Evolutionary conservation across 2,113 vertebrate species (phyloP).

Genomic region (Montifringilla adamsi): DNA sequence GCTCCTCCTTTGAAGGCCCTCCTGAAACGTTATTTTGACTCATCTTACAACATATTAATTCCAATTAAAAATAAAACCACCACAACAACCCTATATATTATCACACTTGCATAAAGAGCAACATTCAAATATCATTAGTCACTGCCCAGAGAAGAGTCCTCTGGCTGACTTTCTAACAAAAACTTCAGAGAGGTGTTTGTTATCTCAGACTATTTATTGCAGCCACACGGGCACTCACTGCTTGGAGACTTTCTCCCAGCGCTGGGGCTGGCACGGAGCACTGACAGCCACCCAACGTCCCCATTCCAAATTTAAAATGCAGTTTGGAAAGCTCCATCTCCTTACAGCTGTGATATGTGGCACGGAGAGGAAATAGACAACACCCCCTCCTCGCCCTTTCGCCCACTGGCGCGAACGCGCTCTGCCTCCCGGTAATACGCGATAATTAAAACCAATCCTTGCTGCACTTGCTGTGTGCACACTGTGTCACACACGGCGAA

Average conservation of each 20-base stretch:
- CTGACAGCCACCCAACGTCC: neutral
- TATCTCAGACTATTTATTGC: conserved; percentile 66
- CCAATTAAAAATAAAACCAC: neutral
- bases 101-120: neutral
- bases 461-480: conserved; percentile 21
- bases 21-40: neutral
- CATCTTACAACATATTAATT: neutral
- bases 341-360: neutral
- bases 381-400: neutral
- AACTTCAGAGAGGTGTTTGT: conserved; percentile 42
- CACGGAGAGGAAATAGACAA: neutral
- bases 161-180: conserved; percentile 62
- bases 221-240: neutral
- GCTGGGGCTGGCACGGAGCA: neutral
- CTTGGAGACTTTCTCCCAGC: neutral
- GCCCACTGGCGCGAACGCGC: neutral
- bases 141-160: conserved; percentile 40
- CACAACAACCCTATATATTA: neutral
- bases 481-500: neutral
- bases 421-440: neutral
- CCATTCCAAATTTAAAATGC: neutral
- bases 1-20: neutral
- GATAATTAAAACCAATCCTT: conserved; percentile 18
- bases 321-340: neutral
- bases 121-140: conserved; percentile 33